Conservation (phyloP, 2,888 invertebrate genomes). For the Rhagonycha fulva region DNA sequence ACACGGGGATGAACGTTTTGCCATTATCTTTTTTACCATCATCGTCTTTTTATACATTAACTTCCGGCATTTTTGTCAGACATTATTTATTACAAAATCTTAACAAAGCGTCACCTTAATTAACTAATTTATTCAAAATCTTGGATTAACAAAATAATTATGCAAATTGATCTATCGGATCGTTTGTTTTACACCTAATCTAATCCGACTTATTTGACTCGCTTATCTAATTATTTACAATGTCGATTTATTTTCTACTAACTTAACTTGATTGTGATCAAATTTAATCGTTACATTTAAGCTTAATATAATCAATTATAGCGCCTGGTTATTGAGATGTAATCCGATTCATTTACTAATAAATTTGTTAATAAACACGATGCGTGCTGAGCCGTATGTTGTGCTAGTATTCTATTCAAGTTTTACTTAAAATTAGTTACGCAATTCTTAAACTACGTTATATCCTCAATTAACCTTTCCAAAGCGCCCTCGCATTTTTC, state of each 20-base stretch:
- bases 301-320: background rate
- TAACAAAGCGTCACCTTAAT: background rate
- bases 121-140: background rate
- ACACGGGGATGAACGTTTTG: slow-evolving; percentile 28
- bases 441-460: background rate
- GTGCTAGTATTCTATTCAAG: background rate
- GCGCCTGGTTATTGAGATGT: background rate
- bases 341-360: background rate
- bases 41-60: slow-evolving; percentile 33
- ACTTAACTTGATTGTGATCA: background rate
- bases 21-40: slow-evolving; percentile 35
- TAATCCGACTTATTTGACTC: background rate
- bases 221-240: slow-evolving; percentile 4
- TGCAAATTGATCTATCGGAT: slow-evolving; percentile 1
- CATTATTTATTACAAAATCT: slow-evolving; percentile 1
- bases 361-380: background rate
- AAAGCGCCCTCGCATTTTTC: background rate
- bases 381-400: background rate
- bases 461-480: background rate
- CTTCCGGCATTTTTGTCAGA: slow-evolving; percentile 34
- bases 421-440: background rate
- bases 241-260: background rate
- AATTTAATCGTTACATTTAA: background rate
- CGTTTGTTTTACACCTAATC: background rate
- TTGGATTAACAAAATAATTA: background rate